Conservation (phyloP, 2,888 invertebrate genomes). For the Volucella zonaria region DNA sequence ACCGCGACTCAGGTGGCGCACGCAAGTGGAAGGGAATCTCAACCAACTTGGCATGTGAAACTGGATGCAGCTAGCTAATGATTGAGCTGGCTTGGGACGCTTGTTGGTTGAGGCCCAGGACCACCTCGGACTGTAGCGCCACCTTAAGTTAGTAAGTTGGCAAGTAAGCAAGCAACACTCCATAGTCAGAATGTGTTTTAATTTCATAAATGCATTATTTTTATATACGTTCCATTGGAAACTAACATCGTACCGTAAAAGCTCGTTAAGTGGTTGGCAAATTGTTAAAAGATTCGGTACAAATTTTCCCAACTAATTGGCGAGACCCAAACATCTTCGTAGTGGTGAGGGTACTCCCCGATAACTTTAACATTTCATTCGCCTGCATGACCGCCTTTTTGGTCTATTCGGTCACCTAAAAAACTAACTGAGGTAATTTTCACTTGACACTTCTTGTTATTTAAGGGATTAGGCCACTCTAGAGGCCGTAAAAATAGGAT, state of each 20-base stretch:
- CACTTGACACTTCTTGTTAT: slow-evolving; percentile 45
- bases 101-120: no score
- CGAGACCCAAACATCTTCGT: slow-evolving; percentile 22
- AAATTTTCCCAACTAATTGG: slow-evolving; percentile 29
- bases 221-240: not conserved
- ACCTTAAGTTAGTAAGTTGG: no score
- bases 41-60: no score
- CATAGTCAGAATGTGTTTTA: not conserved
- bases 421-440: slow-evolving; percentile 9
- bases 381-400: slow-evolving; percentile 21
- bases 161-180: no score
- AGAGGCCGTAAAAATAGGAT: no score
- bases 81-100: no score
- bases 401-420: slow-evolving; percentile 41
- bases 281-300: slow-evolving; percentile 17
- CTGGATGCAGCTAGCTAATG: no score
- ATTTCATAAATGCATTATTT: no score
- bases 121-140: no score
- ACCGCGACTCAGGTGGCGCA: no score
- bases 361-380: slow-evolving; percentile 42
- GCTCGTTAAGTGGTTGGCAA: slow-evolving; percentile 29
- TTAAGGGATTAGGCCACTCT: no score
- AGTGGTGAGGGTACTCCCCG: slow-evolving; percentile 14
- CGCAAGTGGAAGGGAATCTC: no score
- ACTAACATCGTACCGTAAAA: not conserved